Evolutionary conservation across 2,888 invertebrate genomes (phyloP).

Genomic region (Pherbina coryleti): DNA sequence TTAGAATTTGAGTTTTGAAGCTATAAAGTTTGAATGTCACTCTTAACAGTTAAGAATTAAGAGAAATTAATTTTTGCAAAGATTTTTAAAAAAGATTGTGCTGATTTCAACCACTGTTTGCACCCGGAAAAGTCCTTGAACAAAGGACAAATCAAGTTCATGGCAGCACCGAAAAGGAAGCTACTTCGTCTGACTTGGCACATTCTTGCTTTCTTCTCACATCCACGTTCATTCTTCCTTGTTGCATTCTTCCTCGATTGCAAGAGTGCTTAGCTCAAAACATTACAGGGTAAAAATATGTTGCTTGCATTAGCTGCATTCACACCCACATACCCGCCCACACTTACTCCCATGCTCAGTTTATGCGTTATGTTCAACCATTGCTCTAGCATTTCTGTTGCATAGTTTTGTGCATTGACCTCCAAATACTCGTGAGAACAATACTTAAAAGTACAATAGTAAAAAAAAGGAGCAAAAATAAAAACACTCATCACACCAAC

Average conservation of each 20-base stretch:
- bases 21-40: too few relatives aligned
- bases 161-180: slow-evolving; percentile 47
- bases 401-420: slow-evolving; percentile 50
- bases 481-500: slow-evolving; percentile 22
- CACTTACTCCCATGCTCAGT: background rate
- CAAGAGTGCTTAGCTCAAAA: too few relatives aligned
- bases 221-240: too few relatives aligned
- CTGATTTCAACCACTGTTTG: slow-evolving; percentile 10
- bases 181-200: background rate
- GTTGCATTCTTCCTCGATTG: too few relatives aligned
- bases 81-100: background rate
- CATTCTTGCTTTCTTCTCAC: background rate
- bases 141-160: slow-evolving; percentile 68
- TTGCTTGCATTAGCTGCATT: background rate
- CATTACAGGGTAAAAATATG: background rate
- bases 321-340: background rate
- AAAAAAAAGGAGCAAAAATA: slow-evolving; percentile 32
- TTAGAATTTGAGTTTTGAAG: too few relatives aligned
- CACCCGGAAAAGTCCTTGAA: slow-evolving; percentile 64
- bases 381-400: slow-evolving; percentile 42
- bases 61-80: background rate
- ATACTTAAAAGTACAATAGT: background rate
- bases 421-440: slow-evolving; percentile 37
- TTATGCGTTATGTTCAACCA: background rate
- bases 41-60: too few relatives aligned